Evolutionary conservation across 2,113 vertebrate species (phyloP).

Genomic region (Odocoileus hemionus): DNA sequence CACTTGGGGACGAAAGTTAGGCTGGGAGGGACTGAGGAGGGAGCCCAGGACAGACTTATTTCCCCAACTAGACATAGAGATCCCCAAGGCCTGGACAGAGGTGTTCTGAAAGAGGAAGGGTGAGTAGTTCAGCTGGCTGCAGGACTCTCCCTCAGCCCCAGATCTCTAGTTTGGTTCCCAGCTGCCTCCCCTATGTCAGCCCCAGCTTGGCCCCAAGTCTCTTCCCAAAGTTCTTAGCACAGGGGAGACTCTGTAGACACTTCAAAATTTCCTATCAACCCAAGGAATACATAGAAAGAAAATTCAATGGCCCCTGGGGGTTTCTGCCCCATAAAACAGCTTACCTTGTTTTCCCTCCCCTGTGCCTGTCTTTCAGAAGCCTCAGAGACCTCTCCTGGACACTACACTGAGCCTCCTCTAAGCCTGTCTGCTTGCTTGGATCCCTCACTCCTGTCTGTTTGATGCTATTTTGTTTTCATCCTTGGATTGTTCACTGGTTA

Average conservation of each 20-base stretch:
- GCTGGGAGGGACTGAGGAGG: not conserved
- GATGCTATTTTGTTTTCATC: not conserved
- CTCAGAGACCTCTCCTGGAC: not conserved
- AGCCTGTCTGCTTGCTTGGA: not conserved
- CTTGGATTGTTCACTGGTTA: not conserved
- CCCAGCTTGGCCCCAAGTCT: not conserved
- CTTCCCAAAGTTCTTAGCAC: not conserved
- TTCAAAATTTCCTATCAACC: not conserved
- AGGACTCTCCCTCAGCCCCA: not conserved
- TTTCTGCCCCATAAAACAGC: not conserved
- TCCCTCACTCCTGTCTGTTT: not conserved
- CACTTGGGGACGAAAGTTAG: not conserved
- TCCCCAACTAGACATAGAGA: not conserved
- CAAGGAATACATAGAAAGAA: not conserved
- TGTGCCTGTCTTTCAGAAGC: not conserved
- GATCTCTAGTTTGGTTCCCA: not conserved
- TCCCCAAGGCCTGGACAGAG: not conserved
- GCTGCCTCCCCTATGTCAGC: not conserved
- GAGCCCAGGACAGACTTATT: not conserved
- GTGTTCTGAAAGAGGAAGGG: not conserved
- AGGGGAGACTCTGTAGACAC: not conserved
- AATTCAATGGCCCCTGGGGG: not conserved
- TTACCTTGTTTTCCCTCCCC: not conserved
- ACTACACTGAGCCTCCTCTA: not conserved
- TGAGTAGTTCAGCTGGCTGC: not conserved